Base-by-base conservation (phyloP, 2,113 vertebrate genomes). In the Chionodraco myersi region DNA sequence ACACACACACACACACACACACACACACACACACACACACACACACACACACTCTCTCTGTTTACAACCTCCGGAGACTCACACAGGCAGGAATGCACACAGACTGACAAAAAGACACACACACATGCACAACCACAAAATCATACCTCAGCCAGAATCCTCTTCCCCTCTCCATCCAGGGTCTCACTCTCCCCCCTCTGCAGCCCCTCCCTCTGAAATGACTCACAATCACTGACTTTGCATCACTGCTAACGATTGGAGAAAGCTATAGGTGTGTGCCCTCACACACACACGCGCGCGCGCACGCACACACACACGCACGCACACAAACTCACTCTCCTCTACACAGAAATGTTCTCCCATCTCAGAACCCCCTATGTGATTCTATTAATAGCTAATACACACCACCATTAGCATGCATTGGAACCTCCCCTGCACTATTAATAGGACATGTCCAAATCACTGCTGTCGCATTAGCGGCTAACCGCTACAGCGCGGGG, bases 361-460 rank as follows among this genome's bases (percentile, higher is more conserved):
- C 34, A 66, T 75, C 70, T 68, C 58, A 76, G 77, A 77, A 88
- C 77, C 86, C 75, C 79, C 75, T 79, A 81, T 89, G 82, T 82
- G 84, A 72, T 83, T 86, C 93, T 93, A 93, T 93, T 94, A 93
- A 92, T 95, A 94, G 92, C 83, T 86, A 89, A 88, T 86, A 88
- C 77, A 56, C 85, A 65, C 69, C 61, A 44, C 63, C 87, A 94
- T 94, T 93, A 93, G 79, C 90, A 93, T 91, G 85, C 88, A 91
- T 85, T 83, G 86, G 91, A 91, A 72, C 81, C 88, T 85, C 87
- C 89, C 75, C 87, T 90, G 80, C 83, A 91, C 93, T 94, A 94
- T 95, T 94, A 94, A 94, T 94, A 94, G 91, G 79, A 92, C 86
- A 81, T 88, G 92, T 93, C 89, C 88, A 93, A 94, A 95, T 93